Evolutionary conservation across 2,113 vertebrate genomes (phyloP), one percentile per base, ranked within the genome.

Genomic region (Oryzias curvinotus): DNA sequence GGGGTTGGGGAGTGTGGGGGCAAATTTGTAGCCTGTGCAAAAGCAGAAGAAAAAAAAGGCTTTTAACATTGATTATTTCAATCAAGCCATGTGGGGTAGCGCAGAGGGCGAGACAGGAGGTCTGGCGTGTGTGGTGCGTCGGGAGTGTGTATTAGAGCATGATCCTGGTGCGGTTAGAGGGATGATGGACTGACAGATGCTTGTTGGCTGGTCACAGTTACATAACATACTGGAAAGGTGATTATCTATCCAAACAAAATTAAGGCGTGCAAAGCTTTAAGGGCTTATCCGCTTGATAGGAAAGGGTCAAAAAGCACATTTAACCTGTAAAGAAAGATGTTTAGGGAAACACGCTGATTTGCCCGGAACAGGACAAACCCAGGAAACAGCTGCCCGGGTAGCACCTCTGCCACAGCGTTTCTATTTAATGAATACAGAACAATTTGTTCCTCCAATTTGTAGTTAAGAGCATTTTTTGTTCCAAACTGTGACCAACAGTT

Each of bases 51-150:
- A 28, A 28, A 28, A 28, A 61, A 50, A 48, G 75, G 85, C 88
- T 90, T 91, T 91, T 90, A 90, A 86, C 86, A 91, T 90, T 73
- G 89, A 90, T 90, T 86, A 69, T 74, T 80, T 83, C 73, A 74
- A 62, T 65, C 76, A 63, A 57, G 66, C 42, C 17, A 65, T 26
- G 23, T 44, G 52, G 61, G 60, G 62, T 46, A 53, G 66, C 73
- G 68, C 65, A 46, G 55, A 78, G 68, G 75, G 50, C 16, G 41
- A 4, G 5, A 48, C 66, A 41, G 57, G 44, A 25, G 52, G 49
- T 21, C 62, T 43, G 69, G 65, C 52, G 18, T 65, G 69, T 42
- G 46, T n/a, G 21, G 21, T 60, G 52, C 23, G 36, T n/a, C 10
- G 36, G 36, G 36, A 19, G 62, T 19, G 53, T 51, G 49, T 25